A percentile compares a stretch with the other conserved stretches of the same genome.
These are phyloP conservation scores for Archivesica marissinica DNA, from an alignment of 1,140 invertebrate species.

Conservation along the genomic window DNA sequence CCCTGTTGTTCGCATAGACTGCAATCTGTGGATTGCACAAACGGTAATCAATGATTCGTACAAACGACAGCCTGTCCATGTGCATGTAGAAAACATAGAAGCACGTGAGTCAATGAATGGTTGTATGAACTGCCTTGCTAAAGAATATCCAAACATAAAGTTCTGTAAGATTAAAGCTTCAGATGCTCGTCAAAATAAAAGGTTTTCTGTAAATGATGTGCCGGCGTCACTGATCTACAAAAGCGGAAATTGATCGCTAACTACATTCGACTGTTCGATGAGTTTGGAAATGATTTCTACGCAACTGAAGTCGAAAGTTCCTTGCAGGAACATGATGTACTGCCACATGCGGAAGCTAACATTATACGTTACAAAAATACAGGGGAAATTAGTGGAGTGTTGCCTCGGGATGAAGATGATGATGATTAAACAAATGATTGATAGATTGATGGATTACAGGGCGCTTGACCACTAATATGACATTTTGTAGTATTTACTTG, in stretches of 20 bases:
- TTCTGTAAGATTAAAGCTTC: constrained; percentile 94
- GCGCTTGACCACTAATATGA: no score
- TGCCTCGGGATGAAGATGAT: constrained; percentile 69
- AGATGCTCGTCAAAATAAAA: constrained; percentile 89
- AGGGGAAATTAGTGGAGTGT: constrained; percentile 65
- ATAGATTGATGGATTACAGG: no score
- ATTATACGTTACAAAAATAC: constrained; percentile 70
- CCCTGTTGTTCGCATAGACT: no score
- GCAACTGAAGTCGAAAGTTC: constrained; percentile 95
- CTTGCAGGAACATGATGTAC: constrained; percentile 88
- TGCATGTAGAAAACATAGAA: constrained; percentile 90
- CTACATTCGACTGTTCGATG: constrained; percentile 94
- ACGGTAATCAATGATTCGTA: no score
- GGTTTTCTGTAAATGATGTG: constrained; percentile 93
- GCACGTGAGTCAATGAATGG: constrained; percentile 94
- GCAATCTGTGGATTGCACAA: no score
- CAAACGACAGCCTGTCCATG: no score
- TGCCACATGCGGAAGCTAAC: constrained; percentile 65
- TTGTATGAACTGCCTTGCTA: constrained; percentile 91
- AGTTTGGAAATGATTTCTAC: constrained; percentile 96
- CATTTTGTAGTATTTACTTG: no score
- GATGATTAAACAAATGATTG: constrained; percentile 58
- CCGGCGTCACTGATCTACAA: constrained; percentile 97
- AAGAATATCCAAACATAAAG: constrained; percentile 94
- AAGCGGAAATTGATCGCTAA: constrained; percentile 95